Base-by-base conservation (phyloP, 2,797 vertebrate species). In the Leuciscus waleckii region DNA sequence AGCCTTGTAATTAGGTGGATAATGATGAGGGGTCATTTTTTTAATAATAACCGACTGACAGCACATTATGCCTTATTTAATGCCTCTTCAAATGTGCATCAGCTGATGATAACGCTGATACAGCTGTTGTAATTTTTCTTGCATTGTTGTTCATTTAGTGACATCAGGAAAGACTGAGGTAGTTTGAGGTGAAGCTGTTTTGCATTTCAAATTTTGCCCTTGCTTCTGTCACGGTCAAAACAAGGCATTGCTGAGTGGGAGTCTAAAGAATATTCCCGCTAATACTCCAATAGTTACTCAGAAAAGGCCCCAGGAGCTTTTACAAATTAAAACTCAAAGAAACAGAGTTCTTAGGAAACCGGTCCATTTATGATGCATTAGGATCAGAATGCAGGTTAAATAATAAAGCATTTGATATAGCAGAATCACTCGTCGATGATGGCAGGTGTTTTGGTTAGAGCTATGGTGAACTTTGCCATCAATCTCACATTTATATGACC, bases 141-240 rank as follows among this genome's bases (percentile, higher is more conserved):
- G 29, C 81, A 68, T 39, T 68, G 61, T 39, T 76, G 58, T 67
- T 29, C 16, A 37, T 63, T 21, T 23, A 75, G n/a, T 74, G 58
- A 69, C 61, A 79, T 11, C 19, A 37, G 19, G 19, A 65, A 11
- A n/a, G 17, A 32, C 43, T 63, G 37, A 37, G 26, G 19, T 35
- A 80, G 51, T 79, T 41, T 21, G 74, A 80, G 67, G 39, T 79
- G 71, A 67, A 77, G 88, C 93, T 93, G 87, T 88, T 95, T 96
- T 96, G 94, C 91, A 91, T 95, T 93, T 95, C 94, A 95, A 96
- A 96, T 95, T 87, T 89, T 82, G 82, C 46, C 77, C 84, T 79
- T 84, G 83, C 76, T 86, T 87, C 56, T 51, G 56, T 37, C 68
- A 43, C 6, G 49, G 51, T 71, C 23, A 65, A 69, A 86, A 84